Percentiles rank a stretch among this genome's conserved stretches.
These are phyloP conservation scores for Cryptus armator DNA, from an alignment of 2,888 invertebrate genomes.

Conservation along the genomic window DNA sequence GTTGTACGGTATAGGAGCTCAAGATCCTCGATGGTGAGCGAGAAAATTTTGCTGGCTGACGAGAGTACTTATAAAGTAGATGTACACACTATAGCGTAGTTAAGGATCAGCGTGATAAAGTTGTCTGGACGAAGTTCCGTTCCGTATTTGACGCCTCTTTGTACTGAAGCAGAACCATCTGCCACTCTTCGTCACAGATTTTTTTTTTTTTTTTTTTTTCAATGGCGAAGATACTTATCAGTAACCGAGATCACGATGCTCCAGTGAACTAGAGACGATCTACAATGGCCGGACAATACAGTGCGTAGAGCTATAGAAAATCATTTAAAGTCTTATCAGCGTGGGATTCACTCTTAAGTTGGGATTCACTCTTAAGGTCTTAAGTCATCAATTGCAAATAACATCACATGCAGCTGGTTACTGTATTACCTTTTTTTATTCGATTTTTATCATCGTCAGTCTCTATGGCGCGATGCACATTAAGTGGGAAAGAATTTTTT, in stretches of 20 bases:
- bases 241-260: constrained; percentile 26
- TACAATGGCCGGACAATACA: constrained; percentile 2
- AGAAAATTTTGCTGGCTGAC: constrained; percentile 39
- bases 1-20: constrained; percentile 53
- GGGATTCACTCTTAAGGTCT: background rate
- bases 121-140: constrained; percentile 42
- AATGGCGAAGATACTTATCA: constrained; percentile 48
- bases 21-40: constrained; percentile 68
- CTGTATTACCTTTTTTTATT: too few relatives aligned
- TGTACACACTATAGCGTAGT: constrained; percentile 3
- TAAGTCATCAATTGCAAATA: too few relatives aligned
- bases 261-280: constrained; percentile 30
- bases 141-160: constrained; percentile 51
- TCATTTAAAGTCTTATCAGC: constrained; percentile 28
- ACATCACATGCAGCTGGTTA: too few relatives aligned
- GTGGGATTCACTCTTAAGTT: too few relatives aligned
- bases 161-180: constrained; percentile 50
- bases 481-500: too few relatives aligned
- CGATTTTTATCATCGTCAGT: too few relatives aligned
- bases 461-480: too few relatives aligned
- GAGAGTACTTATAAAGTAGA: constrained; percentile 1
- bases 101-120: constrained; percentile 47
- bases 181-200: constrained; percentile 37
- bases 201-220: constrained; percentile 12
- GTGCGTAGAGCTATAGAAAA: background rate